Evolutionary conservation across 2,797 vertebrate species (phyloP).

Genomic region (Fringilla coelebs): DNA sequence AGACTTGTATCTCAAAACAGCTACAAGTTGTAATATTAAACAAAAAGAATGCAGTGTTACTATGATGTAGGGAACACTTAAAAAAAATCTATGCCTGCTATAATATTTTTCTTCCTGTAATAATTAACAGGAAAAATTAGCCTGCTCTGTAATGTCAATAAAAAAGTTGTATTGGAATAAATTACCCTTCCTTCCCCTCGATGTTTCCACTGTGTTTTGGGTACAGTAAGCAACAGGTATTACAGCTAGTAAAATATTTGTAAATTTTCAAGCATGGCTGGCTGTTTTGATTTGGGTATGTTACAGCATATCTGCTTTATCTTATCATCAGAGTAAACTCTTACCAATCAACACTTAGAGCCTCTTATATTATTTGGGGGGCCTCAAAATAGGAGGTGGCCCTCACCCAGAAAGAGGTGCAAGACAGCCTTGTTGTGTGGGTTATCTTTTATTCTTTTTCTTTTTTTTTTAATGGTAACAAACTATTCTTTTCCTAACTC

Average conservation of each 20-base stretch:
- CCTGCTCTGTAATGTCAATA: not conserved
- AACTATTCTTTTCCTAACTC: not conserved
- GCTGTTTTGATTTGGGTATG: not conserved
- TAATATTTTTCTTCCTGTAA: not conserved
- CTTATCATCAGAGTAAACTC: not conserved
- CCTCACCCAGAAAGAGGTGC: not conserved
- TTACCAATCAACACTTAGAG: not conserved
- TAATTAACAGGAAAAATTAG: not conserved
- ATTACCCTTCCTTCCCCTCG: not conserved
- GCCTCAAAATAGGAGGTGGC: not conserved
- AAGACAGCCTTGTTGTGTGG: not conserved
- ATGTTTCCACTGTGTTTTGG: not conserved
- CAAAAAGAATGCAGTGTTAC: not conserved
- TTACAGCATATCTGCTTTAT: not conserved
- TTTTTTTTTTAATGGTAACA: not conserved
- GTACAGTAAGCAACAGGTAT: not conserved
- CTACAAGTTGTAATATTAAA: not conserved
- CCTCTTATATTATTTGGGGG: not conserved
- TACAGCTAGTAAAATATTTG: not conserved
- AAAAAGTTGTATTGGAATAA: not conserved
- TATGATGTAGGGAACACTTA: not conserved
- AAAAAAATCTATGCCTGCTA: not conserved
- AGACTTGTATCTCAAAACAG: not conserved
- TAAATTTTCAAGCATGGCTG: not conserved
- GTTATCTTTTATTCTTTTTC: rapidly evolving